phyloP scores from a whole-genome alignment of 2,797 vertebrate genomes.

The Anomalospiza imberbis region DNA sequence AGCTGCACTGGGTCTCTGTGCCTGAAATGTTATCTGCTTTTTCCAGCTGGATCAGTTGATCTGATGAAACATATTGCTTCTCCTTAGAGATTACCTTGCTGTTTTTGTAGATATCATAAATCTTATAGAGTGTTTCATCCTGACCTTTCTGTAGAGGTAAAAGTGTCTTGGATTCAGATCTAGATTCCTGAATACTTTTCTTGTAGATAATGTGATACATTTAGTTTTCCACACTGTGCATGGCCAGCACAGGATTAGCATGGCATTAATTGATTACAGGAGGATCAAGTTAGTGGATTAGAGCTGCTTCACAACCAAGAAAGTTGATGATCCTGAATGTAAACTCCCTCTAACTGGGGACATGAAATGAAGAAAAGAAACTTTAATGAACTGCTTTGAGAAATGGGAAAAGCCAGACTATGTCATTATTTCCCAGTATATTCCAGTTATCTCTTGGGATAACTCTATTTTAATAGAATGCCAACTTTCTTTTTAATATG shows the following conservation, averaged over 20 bases:
- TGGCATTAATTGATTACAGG: background rate
- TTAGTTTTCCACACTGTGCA: background rate
- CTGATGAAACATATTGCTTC: background rate
- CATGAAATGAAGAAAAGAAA: background rate
- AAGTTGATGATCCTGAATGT: background rate
- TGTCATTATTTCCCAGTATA: background rate
- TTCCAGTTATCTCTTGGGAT: slow-evolving; percentile 2
- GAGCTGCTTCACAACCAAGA: background rate
- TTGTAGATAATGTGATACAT: background rate
- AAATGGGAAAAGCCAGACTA: background rate
- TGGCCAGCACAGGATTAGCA: slow-evolving; percentile 15
- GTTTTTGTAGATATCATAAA: background rate
- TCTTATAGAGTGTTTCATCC: background rate
- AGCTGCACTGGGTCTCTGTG: background rate
- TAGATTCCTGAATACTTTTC: background rate
- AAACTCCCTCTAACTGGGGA: background rate
- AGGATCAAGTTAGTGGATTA: slow-evolving; percentile 15
- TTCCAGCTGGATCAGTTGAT: background rate
- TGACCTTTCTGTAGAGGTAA: background rate
- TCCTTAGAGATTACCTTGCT: background rate
- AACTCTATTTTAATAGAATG: slow-evolving; percentile 40
- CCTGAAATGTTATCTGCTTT: background rate
- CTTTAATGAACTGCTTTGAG: slow-evolving; percentile 2
- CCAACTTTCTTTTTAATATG: slow-evolving; percentile 34
- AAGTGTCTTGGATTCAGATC: slow-evolving; percentile 7